Percentiles rank a stretch among this genome's conserved stretches.
Conservation (phyloP, 2,888 invertebrate species). For the Cacoxenus indagator region DNA sequence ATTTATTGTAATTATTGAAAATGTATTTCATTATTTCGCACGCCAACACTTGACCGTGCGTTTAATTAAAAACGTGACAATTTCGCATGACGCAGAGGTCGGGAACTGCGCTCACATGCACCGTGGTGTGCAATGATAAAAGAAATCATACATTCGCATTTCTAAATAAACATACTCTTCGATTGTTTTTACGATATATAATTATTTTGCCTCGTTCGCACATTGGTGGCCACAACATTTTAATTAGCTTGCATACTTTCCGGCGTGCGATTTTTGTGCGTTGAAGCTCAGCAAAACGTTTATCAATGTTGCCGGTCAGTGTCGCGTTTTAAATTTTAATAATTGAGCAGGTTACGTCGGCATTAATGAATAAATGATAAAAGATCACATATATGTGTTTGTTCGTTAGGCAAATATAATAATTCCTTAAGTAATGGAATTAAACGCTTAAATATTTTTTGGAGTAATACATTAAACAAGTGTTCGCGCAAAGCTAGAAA, state of each 20-base stretch:
- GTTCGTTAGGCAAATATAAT: no score
- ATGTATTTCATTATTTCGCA: constrained; percentile 32
- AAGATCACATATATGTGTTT: no score
- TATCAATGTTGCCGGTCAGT: no score
- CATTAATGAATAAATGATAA: no score
- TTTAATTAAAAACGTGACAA: constrained; percentile 64
- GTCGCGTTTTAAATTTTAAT: no score
- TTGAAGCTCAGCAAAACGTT: no score
- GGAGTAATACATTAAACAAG: no score
- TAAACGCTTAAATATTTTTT: no score
- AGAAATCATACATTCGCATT: background rate
- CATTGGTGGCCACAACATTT: constrained; percentile 39
- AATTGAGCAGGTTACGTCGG: no score
- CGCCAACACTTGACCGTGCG: constrained; percentile 24
- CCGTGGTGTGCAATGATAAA: background rate
- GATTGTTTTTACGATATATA: constrained; percentile 34
- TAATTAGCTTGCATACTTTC: constrained; percentile 50
- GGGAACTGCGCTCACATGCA: background rate
- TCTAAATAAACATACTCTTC: background rate
- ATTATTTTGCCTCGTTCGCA: constrained; percentile 47
- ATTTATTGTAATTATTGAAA: constrained; percentile 11
- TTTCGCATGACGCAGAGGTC: no score
- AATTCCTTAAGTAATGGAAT: no score
- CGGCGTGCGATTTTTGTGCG: background rate
- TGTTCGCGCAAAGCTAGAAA: no score